Evolutionary conservation across 1,140 invertebrate genomes (phyloP), one percentile per base, ranked within the genome.

Genomic region (Hylaeus volcanicus): DNA sequence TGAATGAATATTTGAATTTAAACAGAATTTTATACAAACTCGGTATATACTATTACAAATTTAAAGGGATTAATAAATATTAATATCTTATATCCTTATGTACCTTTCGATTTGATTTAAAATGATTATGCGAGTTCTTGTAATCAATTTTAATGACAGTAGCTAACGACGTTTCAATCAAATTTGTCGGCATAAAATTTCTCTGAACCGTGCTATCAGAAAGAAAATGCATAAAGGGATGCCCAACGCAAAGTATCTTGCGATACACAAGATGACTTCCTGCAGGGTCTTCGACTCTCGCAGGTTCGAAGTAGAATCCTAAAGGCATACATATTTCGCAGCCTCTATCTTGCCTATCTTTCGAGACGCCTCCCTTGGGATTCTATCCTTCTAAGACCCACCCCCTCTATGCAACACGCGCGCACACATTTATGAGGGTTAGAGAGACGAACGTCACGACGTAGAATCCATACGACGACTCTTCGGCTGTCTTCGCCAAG

Each of bases 291-390:
- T 86, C 72, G 81, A 78, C 82, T 83, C 79, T 70, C 69, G 45
- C 60, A 70, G 72, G 79, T 78, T 87, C 85, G 72, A 78, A 72
- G 74, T 58, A 72, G 84, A 80, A 90, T 90, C 89, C 82, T 85
- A 79, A 69, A 88, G 84, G 87, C 82, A 85, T 87, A 88, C 89
- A 89, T 90, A 89, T 89, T 91, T 91, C 87, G 88, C 88, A 88
- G 83, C 68, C 83, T 84, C 76, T 80, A 82, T 88, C 81, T 82
- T 86, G 87, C 87, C 85, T 88, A 88, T 88, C 89, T 88, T 89
- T 83, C 81, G 76, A 88, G 83, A 78, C 83, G 81, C 86, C 85
- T 89, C 86, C 85, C 89, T 73, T 74, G 85, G 78, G 88, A 91
- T 86, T 81, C 82, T 79, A 80, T 86, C 75, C 82, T 86, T 85